A percentile compares a stretch with the other conserved stretches of the same genome.
These are phyloP conservation scores for Geococcyx californianus DNA, from an alignment of 2,113 vertebrate species.

Conservation along the genomic window DNA sequence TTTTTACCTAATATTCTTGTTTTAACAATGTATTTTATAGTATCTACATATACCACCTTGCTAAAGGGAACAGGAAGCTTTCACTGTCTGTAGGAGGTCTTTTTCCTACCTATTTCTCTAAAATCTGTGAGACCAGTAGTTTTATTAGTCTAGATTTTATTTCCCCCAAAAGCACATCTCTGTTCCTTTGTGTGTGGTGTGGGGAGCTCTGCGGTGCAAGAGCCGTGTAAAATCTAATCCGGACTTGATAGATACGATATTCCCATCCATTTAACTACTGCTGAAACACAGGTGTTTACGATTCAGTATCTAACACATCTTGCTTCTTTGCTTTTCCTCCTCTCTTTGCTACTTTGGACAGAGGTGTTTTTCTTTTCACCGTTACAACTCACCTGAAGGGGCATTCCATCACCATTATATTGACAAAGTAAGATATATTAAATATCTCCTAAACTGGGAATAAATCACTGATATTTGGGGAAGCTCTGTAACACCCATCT, in stretches of 20 bases:
- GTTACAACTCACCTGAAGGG: constrained; percentile 58
- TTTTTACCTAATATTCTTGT: not conserved
- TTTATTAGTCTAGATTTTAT: not conserved
- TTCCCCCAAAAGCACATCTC: not conserved
- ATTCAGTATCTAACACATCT: not conserved
- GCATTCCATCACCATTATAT: constrained; percentile 67
- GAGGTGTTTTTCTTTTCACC: constrained; percentile 28
- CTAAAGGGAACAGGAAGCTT: not conserved
- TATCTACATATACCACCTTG: not conserved
- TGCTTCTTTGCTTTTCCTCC: not conserved
- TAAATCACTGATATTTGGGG: constrained; percentile 63
- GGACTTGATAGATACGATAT: not conserved
- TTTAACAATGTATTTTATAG: not conserved
- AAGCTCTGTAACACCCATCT: constrained; percentile 54
- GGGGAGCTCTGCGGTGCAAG: not conserved
- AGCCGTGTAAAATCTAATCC: not conserved
- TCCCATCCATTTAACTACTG: not conserved
- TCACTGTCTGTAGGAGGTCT: not conserved
- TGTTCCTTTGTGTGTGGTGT: not conserved
- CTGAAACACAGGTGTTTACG: not conserved
- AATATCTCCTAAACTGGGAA: constrained; percentile 16
- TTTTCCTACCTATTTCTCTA: not conserved
- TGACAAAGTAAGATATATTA: constrained; percentile 67
- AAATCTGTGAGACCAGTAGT: not conserved
- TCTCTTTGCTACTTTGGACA: constrained; percentile 5